Evolutionary conservation across 1,140 invertebrate genomes (phyloP), one percentile per base, ranked within the genome.

Genomic region (Doryteuthis pealeii): DNA sequence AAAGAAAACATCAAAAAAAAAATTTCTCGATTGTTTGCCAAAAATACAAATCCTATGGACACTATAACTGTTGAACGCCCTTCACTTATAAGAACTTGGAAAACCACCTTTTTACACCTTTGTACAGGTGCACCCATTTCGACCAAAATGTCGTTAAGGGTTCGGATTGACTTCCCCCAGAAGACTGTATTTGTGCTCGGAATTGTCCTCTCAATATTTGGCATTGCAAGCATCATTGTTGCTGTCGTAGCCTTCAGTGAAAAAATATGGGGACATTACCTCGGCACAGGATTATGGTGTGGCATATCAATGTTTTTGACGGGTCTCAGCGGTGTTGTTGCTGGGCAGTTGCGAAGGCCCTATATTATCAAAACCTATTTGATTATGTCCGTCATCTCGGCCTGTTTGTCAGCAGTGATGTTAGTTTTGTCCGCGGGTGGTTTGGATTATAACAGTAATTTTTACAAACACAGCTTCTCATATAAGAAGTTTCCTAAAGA

Each of bases 201-300:
- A 31, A 70, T 79, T 8, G 18, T 72, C 8, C 71, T 74, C 32
- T 71, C 72, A 28, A 26, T 79, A 12, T 31, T 76, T 35, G 77
- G 77, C 40, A 35, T 74, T 22, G 66, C 73, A 6, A 71, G 72
- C 40, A 76, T 79, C 14, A 67, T 76, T 6, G 40, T 75, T 1
- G 76, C 77, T 10, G 70, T 76, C 3, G 40, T 77, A 15, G 75
- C 68, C 26, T 74, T 79, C 45, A 58, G 67, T 28, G 30, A 73
- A 40, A 68, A 66, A 49, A 67, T 73, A 65, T 79, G 77, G 77
- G 77, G 77, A 32, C 69, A 79, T 49, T 76, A 74, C 22, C 45
- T 76, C 8, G 73, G 62, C 30, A 75, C 77, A 18, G 77, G 77
- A 31, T 68, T 79, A 66, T 79, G 77, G 77, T 71, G 74, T 35